Base-by-base conservation (phyloP, 2,888 invertebrate species). In the Parnassius apollo region DNA sequence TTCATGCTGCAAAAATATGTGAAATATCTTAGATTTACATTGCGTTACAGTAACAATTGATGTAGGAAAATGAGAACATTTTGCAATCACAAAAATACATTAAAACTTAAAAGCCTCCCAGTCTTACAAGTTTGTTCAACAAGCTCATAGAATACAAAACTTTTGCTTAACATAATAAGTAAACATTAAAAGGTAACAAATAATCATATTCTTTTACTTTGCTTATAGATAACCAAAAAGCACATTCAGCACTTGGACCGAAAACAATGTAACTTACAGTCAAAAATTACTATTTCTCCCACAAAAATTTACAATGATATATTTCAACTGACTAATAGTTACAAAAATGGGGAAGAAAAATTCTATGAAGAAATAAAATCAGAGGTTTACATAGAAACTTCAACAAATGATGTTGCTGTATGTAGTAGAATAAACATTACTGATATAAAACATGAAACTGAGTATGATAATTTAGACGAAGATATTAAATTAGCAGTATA, bases 251-350 rank as follows among this genome's bases (percentile, higher is more conserved):
- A 46, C 12, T 46, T 78, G 13, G 69, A 76, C 61, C 68, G 76
- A 7, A 73, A 69, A 60, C 18, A 59, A 13, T 65, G 72, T 57
- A 70, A 72, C 54, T 65, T 79, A 25, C 65, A 66, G 66, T 73
- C 75, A n/a, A 62, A 45, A 54, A 60, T 71, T 56, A 59, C 49
- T 10, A 12, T 42, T 4, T 18, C 49, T 9, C 18, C 49, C 10
- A 13, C 9, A 18, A 10, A 18, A 2, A 18, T 49, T 18, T 10
- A 49, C 18, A 49, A 18, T 49, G 9, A 18, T 18, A 2, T 9
- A 13, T 49, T 18, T 13, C 9, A 49, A 49, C 18, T 18, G 1
- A 49, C 49, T 7, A 49, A 18, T 11, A 2, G 18, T 22, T 49
- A 4, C 49, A 18, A 49, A 12, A 9, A 49, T 18, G 18, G 9